These are phyloP conservation scores for Zophobas atratus DNA, from an alignment of 1,140 invertebrate genomes.

Conservation along the genomic window DNA sequence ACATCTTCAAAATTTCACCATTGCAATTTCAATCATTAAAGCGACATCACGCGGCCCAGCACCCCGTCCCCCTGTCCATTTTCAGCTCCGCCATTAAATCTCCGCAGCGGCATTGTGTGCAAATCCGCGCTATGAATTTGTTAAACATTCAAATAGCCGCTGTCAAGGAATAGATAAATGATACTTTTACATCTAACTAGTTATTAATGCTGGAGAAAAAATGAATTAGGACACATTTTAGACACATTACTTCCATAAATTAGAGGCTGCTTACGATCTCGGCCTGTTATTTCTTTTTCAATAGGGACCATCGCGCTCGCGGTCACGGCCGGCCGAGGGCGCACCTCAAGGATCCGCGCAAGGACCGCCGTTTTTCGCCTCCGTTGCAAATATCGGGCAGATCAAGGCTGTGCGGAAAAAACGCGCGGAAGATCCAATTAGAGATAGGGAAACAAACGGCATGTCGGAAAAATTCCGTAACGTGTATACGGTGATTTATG, in stretches of 20 bases:
- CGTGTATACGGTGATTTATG: background rate
- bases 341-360: background rate
- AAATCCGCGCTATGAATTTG: constrained; percentile 30
- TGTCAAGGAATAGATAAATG: constrained; percentile 37
- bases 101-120: constrained; percentile 16
- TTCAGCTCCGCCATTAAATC: constrained; percentile 11
- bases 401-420: constrained; percentile 22
- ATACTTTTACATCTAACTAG: constrained; percentile 33
- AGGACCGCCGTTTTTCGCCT: background rate
- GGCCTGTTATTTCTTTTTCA: constrained; percentile 6
- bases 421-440: constrained; percentile 17
- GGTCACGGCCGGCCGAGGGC: background rate
- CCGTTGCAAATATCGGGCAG: background rate
- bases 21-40: too few species aligned
- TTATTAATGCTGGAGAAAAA: constrained; percentile 27
- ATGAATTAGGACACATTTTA: constrained; percentile 32
- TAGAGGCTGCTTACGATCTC: constrained; percentile 8
- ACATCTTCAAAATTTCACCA: too few species aligned
- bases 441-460: background rate
- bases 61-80: background rate
- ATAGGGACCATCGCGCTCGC: constrained; percentile 2
- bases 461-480: constrained; percentile 4
- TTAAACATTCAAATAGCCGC: constrained; percentile 23
- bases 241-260: constrained; percentile 32
- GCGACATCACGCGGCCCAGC: too few species aligned